Evolutionary conservation across 2,888 invertebrate genomes (phyloP).

Genomic region (Papilio protenor): DNA sequence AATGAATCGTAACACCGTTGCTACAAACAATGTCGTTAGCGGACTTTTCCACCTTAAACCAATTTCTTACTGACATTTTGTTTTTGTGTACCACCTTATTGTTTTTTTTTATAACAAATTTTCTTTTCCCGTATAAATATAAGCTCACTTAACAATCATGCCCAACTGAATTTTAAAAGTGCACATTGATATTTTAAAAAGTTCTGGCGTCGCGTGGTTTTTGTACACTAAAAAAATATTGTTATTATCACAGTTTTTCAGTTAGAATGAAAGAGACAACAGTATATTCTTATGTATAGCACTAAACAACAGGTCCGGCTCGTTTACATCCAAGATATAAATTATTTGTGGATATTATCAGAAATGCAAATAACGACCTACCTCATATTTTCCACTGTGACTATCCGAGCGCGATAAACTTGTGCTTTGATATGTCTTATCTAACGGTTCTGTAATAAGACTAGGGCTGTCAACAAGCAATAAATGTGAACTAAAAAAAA

Average conservation of each 20-base stretch:
- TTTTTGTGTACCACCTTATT: not conserved
- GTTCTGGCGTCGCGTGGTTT: no score
- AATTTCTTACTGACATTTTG: not conserved
- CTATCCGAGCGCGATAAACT: conserved; percentile 7
- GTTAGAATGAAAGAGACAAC: no score
- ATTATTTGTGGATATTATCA: conserved; percentile 3
- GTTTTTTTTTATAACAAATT: no score
- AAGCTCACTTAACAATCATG: no score
- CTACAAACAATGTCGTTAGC: not conserved
- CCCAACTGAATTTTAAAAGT: no score
- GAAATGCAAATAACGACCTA: conserved; percentile 12
- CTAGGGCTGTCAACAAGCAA: not conserved
- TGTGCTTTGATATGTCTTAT: not conserved
- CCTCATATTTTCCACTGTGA: conserved; percentile 23
- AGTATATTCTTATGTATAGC: no score
- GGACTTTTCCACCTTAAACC: not conserved
- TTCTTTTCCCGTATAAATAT: no score
- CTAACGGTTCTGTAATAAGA: conserved; percentile 1
- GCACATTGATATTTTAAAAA: no score
- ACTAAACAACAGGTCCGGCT: not conserved
- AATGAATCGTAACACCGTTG: conserved; percentile 53
- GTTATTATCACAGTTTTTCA: no score
- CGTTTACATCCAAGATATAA: not conserved
- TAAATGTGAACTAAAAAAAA: not conserved
- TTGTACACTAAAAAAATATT: no score